Evolutionary conservation across 2,113 vertebrate species (phyloP).

Genomic region (Corythornis madagascariensis): DNA sequence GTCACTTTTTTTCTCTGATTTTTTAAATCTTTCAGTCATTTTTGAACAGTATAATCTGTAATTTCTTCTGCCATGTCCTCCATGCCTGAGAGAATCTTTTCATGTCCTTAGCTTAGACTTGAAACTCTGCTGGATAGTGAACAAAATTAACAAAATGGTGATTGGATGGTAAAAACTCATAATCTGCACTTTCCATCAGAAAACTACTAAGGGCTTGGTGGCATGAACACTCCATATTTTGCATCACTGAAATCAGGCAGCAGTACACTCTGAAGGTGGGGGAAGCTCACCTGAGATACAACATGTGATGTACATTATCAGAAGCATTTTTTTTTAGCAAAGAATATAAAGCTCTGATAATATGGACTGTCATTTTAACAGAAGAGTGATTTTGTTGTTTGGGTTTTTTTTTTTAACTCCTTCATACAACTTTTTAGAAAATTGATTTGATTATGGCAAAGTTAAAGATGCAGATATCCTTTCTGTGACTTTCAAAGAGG

Average conservation of each 20-base stretch:
- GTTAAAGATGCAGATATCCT: not conserved
- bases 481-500: constrained; percentile 17
- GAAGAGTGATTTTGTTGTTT: not conserved
- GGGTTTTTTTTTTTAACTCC: not conserved
- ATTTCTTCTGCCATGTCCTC: not conserved
- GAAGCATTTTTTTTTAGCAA: not conserved
- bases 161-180: not conserved
- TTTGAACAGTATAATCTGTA: not conserved
- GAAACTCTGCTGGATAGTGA: not conserved
- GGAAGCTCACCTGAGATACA: not conserved
- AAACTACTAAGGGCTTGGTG: not conserved
- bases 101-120: not conserved
- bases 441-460: not conserved
- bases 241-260: not conserved
- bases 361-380: not conserved
- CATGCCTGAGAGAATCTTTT: not conserved
- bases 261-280: not conserved
- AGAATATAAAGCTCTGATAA: not conserved
- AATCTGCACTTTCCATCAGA: not conserved
- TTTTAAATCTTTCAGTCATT: not conserved
- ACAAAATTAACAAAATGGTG: not conserved
- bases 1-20: not conserved
- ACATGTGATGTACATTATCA: not conserved
- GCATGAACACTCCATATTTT: not conserved
- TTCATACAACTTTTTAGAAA: not conserved